Evolutionary conservation across 2,113 vertebrate genomes (phyloP), one percentile per base, ranked within the genome.

Genomic region (Hypomesus transpacificus): DNA sequence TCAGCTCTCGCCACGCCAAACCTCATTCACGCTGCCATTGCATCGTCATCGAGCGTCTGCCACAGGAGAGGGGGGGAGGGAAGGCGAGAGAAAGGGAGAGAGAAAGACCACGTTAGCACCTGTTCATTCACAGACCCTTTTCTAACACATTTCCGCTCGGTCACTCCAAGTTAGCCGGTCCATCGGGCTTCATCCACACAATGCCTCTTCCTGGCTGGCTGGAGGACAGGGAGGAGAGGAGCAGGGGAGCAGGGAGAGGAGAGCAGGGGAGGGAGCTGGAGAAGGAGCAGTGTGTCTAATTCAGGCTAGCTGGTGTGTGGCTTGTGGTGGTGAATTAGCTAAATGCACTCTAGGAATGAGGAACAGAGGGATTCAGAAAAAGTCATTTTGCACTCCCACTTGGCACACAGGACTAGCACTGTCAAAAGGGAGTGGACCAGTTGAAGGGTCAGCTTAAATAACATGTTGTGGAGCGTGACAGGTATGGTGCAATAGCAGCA

Each of bases 1-100:
- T 97, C 95, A 97, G 92, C 91, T 94, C 91, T 95, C 94, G 93
- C 94, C 94, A 95, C 93, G 92, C 92, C 94, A 92, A 93, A 86
- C 96, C 94, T 98, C 96, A 98, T 98, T 94, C 95, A 98, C 91
- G 92, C 94, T 85, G 92, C 96, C 92, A 95, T 94, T 86, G 95
- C 96, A 86, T 98, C 97, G 83, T 97, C 97, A 89, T 99, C 96
- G 88, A 97, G 95, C 76, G 95, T 96, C 96, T 98, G 94, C 68
- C 77, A 28, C 82, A 53, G 65, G 53, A 62, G 17, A 59, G 14
- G n/a, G 46, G 61, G 66, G 56, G 63, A 13, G 21, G 9, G 18
- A 20, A 9, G 51, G 26, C 3, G 24, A 26, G 24, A 65, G 34
- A 8, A 7, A 20, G 53, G 26, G 2, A 59, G 61, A 65, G 16